Evolutionary conservation across 2,888 invertebrate genomes (phyloP).

Genomic region (Papilio gigon): DNA sequence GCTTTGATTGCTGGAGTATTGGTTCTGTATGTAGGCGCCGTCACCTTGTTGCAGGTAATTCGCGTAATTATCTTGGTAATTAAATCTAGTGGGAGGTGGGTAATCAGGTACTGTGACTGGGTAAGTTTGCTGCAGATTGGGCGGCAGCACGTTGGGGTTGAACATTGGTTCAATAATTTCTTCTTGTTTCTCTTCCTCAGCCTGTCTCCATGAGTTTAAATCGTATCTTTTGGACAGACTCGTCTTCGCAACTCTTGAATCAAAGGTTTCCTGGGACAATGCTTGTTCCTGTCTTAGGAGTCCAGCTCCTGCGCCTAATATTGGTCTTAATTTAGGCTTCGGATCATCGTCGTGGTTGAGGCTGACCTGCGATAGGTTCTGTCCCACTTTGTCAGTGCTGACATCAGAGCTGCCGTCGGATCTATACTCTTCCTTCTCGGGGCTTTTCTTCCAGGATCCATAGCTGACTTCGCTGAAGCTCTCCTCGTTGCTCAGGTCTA

Average conservation of each 20-base stretch:
- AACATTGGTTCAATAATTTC: slow-evolving; percentile 58
- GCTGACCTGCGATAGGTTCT: slow-evolving; percentile 67
- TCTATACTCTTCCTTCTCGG: slow-evolving; percentile 59
- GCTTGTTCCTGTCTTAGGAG: slow-evolving; percentile 66
- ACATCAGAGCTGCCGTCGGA: slow-evolving; percentile 51
- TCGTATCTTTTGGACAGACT: slow-evolving; percentile 70
- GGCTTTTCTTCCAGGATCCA: slow-evolving; percentile 73
- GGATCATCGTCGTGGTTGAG: slow-evolving; percentile 66
- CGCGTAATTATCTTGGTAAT: slow-evolving; percentile 54
- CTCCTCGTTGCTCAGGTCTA: slow-evolving; percentile 69
- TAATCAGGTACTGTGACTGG: slow-evolving; percentile 59
- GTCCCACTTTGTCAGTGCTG: slow-evolving; percentile 58
- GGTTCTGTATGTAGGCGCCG: slow-evolving; percentile 71
- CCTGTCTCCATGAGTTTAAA: slow-evolving; percentile 73
- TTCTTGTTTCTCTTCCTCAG: slow-evolving; percentile 66
- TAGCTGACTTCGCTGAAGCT: slow-evolving; percentile 73
- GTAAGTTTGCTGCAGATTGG: slow-evolving; percentile 51
- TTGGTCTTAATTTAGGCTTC: slow-evolving; percentile 73
- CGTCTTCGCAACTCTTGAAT: slow-evolving; percentile 67
- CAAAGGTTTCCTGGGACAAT: slow-evolving; percentile 62
- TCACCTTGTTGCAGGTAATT: slow-evolving; percentile 76
- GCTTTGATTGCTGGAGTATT: slow-evolving; percentile 55
- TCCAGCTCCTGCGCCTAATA: slow-evolving; percentile 73
- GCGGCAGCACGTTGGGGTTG: slow-evolving; percentile 66
- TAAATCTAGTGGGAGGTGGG: slow-evolving; percentile 60